These are phyloP conservation scores for Drosophila subsilvestris DNA, from an alignment of 2,888 invertebrate genomes.

Conservation along the genomic window DNA sequence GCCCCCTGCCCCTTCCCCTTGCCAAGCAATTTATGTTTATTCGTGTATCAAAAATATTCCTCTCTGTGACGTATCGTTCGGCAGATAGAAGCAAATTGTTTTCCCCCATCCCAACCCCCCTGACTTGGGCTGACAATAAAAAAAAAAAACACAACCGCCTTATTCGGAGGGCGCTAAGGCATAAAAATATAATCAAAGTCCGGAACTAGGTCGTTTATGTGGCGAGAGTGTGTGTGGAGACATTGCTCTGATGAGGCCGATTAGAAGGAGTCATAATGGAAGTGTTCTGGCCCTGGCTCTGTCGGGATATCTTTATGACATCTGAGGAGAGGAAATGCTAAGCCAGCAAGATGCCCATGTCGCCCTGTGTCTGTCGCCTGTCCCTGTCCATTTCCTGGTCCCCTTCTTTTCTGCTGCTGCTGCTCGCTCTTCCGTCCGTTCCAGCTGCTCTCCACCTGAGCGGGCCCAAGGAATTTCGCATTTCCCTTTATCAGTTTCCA, in stretches of 20 bases:
- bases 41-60: conserved; percentile 47
- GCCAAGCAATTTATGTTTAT: conserved; percentile 32
- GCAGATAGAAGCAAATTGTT: conserved; percentile 80
- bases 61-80: conserved; percentile 75
- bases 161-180: conserved; percentile 54
- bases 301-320: conserved; percentile 70
- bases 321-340: conserved; percentile 51
- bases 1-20: conserved; percentile 1
- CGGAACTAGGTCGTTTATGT: conserved; percentile 51
- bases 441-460: conserved; percentile 21
- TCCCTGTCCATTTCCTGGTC: conserved; percentile 25
- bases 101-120: conserved; percentile 25
- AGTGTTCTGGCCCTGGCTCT: not conserved
- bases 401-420: conserved; percentile 2
- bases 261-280: conserved; percentile 65
- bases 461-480: conserved; percentile 37
- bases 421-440: conserved; percentile 23
- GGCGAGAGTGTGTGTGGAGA: conserved; percentile 54
- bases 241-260: conserved; percentile 47
- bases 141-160: conserved; percentile 54
- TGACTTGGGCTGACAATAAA: conserved; percentile 25
- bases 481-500: conserved; percentile 57
- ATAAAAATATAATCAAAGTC: conserved; percentile 70
- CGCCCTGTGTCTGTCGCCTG: conserved; percentile 3
- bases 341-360: conserved; percentile 50